Evolutionary conservation across 2,113 vertebrate genomes (phyloP), one percentile per base, ranked within the genome.

Genomic region (Pollachius pollachius): DNA sequence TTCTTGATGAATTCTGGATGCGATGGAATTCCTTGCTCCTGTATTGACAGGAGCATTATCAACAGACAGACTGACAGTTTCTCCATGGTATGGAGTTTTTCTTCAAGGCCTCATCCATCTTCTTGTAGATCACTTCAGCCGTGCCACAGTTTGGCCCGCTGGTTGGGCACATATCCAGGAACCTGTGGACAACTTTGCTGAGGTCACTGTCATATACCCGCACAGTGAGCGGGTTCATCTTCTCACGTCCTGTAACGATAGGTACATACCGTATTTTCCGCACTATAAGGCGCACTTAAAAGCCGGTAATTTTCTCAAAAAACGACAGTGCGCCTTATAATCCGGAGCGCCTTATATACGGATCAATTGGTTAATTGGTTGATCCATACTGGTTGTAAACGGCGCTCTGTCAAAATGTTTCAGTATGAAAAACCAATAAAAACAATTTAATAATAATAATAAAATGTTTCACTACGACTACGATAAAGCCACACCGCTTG

Each of bases 111-210:
- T 61, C 59, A 61, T 61, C 15, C 18, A 61, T 61, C 23, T 68
- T 57, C 30, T 58, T 4, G n/a, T n/a, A 68, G 5, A 68, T 68
- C 0, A 25, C 66, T 58, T 68, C 66, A 57, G 66, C 65, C 21
- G 65, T 67, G 19, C 65, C 52, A n/a, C 66, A 68, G 52, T 16
- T 56, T 15, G 7, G 52, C 52, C 66, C 66, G 18, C 54, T 68
- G 52, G 66, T 68, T 9, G 66, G 11, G 66, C 66, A 68, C 66
- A 68, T 68, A 30, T 68, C 66, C 13, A 68, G 52, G 23, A 68
- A 68, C 21, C 52, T 68, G 66, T 68, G 56, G 15, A 58, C 56
- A 58, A 58, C 56, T 58, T 58, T 58, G 11, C 17, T 58, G 56
- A 17, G 15, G 7, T 58, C 56, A 58, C 6, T 58, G 56, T 58